phyloP scores from a whole-genome alignment of 2,888 invertebrate genomes.

The Metalampra italica region DNA sequence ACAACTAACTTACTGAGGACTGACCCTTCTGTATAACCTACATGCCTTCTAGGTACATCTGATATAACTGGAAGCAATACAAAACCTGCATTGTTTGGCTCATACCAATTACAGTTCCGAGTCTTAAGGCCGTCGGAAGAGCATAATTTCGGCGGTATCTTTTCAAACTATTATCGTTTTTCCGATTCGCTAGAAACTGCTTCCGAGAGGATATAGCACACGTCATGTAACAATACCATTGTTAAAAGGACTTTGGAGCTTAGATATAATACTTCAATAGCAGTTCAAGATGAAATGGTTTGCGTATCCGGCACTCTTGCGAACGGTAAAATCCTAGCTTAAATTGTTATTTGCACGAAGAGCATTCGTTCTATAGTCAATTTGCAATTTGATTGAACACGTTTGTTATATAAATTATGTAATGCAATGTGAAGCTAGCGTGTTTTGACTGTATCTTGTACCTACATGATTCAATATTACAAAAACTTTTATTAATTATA shows the following conservation, averaged over 20 bases:
- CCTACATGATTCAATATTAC: too few species aligned
- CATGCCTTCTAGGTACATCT: not conserved
- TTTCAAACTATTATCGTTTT: conserved; percentile 62
- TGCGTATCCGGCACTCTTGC: conserved; percentile 39
- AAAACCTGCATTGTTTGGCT: conserved; percentile 30
- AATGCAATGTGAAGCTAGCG: too few species aligned
- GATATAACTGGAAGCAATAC: not conserved
- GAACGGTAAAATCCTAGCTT: conserved; percentile 16
- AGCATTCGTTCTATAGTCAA: not conserved
- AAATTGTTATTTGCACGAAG: not conserved
- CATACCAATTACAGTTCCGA: conserved; percentile 40
- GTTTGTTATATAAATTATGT: not conserved
- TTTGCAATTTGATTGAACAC: not conserved
- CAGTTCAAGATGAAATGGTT: conserved; percentile 1
- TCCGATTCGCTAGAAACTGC: conserved; percentile 64
- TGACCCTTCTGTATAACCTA: too few species aligned
- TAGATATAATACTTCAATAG: not conserved
- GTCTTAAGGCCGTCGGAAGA: conserved; percentile 65
- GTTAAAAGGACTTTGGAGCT: not conserved
- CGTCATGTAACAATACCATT: not conserved
- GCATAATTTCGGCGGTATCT: conserved; percentile 60
- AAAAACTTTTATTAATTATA: too few species aligned
- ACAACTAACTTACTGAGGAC: too few species aligned
- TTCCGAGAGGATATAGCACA: conserved; percentile 43
- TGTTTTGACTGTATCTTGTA: too few species aligned